These are phyloP conservation scores for Drosophila merina DNA, from an alignment of 2,888 invertebrate genomes.

Conservation along the genomic window DNA sequence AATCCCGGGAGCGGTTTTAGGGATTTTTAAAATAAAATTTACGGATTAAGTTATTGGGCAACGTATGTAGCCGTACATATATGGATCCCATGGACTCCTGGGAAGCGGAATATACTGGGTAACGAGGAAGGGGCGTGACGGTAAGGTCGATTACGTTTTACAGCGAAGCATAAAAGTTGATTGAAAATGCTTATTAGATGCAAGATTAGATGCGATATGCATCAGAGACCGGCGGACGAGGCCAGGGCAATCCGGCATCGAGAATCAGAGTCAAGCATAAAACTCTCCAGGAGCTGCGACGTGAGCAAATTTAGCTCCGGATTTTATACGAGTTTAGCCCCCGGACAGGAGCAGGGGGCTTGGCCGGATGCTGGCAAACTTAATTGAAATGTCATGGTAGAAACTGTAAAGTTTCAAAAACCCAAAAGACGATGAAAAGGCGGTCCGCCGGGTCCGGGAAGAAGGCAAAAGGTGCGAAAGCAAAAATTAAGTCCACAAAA, in stretches of 20 bases:
- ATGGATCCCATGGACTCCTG: conserved; percentile 7
- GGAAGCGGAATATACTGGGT: conserved; percentile 2
- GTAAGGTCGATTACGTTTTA: conserved; percentile 79
- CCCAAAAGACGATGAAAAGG: conserved; percentile 6
- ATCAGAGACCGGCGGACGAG: conserved; percentile 34
- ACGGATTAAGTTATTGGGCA: conserved; percentile 82
- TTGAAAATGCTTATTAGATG: conserved; percentile 84
- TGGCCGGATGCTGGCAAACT: conserved; percentile 43
- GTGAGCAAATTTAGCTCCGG: conserved; percentile 74
- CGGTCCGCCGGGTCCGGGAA: neutral
- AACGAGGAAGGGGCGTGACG: conserved; percentile 42
- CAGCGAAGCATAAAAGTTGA: conserved; percentile 82
- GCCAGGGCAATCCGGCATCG: conserved; percentile 45
- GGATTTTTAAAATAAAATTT: conserved; percentile 80
- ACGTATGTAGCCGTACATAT: conserved; percentile 28
- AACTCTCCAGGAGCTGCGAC: conserved; percentile 72
- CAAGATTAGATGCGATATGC: conserved; percentile 82
- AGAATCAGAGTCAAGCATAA: conserved; percentile 73
- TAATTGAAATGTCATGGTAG: conserved; percentile 70
- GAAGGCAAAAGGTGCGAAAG: conserved; percentile 54
- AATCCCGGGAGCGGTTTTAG: conserved; percentile 73
- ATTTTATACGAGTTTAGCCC: conserved; percentile 22
- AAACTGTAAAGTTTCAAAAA: conserved; percentile 61
- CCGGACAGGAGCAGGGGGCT: neutral
- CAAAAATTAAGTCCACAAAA: conserved; percentile 62